Base-by-base conservation (phyloP, 2,113 vertebrate species). In the Rhea americana region DNA sequence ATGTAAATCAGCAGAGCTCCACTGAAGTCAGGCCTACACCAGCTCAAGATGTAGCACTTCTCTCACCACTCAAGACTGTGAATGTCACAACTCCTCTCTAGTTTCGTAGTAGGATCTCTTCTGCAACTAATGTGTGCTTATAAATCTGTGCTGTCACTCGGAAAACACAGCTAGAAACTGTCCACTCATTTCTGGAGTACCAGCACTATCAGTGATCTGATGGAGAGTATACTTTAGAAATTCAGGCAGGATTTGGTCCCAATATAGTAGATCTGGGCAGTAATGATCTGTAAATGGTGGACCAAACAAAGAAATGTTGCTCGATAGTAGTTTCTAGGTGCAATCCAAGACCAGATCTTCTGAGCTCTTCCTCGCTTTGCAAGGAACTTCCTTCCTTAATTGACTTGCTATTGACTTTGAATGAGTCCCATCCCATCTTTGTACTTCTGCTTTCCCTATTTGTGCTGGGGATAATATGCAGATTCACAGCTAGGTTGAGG, bases 201-300 rank as follows among this genome's bases (percentile, higher is more conserved):
- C 58, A 48, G 32, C 56, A 5, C 66, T 2, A 1, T 56, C 74
- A 7, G 55, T 20, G 71, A 28, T 13, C 25, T 55, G 10, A 21
- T 3, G n/a, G 45, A 48, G n/a, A 7, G 43, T 0, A n/a, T 14
- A 51, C 62, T 47, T 30, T 30, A 4, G 48, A 14, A 63, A 17
- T 0, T 20, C n/a, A 43, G 45, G 25, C 39, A 9, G 45, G 67
- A 50, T 79, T 35, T 62, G 9, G 14, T 16, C 41, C 22, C 11
- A 61, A 6, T 8, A 4, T 5, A 0, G 53, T 1, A 35, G 21
- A 8, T 70, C 25, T 12, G 6, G n/a, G 67, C 67, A 53, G 74
- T 15, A 4, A 26, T 0, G 39, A 50, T 47, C 78, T 32, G 1
- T 11, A 18, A n/a, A 4, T 13, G 9, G 0, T 48, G 32, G 43